Conservation (phyloP, 2,888 invertebrate genomes). For the Noctua pronuba region DNA sequence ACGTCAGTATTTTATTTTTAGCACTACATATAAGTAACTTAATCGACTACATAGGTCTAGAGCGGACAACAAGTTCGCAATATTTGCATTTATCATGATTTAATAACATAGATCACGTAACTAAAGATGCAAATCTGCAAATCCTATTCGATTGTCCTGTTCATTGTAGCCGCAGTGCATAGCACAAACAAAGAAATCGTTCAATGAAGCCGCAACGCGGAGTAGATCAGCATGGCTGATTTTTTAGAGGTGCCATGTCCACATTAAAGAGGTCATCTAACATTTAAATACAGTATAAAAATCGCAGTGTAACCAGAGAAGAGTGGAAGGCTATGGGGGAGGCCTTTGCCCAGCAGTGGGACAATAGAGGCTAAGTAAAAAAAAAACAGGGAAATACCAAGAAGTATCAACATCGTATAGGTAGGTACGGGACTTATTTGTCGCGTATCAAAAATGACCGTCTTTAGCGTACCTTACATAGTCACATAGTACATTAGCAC, state of each 20-base stretch:
- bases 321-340: too few species aligned
- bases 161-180: background rate
- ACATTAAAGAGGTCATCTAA: slow-evolving; percentile 1
- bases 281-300: background rate
- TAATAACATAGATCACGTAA: background rate
- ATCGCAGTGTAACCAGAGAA: background rate
- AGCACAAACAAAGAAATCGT: slow-evolving; percentile 7
- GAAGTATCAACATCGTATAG: background rate
- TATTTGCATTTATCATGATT: background rate
- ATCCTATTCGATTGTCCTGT: slow-evolving; percentile 11
- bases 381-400: too few species aligned
- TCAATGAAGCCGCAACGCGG: background rate
- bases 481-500: too few species aligned
- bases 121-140: slow-evolving; percentile 10
- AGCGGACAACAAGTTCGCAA: background rate
- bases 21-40: background rate
- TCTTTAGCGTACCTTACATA: too few species aligned
- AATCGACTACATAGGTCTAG: background rate
- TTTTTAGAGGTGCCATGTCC: background rate
- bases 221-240: background rate
- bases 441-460: background rate
- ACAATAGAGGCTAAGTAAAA: too few species aligned
- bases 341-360: too few species aligned
- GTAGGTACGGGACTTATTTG: background rate
- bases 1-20: background rate